A percentile compares a stretch with the other conserved stretches of the same genome.
These are phyloP conservation scores for Temnopleurus reevesii DNA, from an alignment of 53 echinoderm and acorn worm genomes.

Conservation along the genomic window DNA sequence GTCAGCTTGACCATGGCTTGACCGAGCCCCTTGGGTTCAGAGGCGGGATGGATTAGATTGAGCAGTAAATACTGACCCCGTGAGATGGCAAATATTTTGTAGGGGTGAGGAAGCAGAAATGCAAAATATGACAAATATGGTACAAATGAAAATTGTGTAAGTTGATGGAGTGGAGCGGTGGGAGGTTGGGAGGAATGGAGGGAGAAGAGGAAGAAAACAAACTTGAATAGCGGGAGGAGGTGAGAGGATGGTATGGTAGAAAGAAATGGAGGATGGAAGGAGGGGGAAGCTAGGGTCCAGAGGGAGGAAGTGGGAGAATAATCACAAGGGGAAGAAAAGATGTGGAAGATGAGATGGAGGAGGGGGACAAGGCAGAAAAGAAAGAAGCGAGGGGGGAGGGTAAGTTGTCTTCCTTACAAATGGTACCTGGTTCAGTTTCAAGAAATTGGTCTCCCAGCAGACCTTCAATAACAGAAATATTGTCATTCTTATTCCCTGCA, in stretches of 20 bases:
- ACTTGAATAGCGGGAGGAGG: background rate
- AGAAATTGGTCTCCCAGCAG: no score
- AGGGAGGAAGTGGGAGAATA: no score
- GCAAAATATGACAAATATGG: slow-evolving; percentile 27
- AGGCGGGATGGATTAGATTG: no score
- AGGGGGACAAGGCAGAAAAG: background rate
- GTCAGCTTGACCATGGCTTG: slow-evolving; percentile 31
- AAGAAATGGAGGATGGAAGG: background rate
- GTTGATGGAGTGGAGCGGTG: background rate
- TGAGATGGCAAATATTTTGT: slow-evolving; percentile 17
- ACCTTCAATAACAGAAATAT: no score
- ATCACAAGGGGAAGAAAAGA: no score
- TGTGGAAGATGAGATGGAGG: background rate
- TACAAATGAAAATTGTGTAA: background rate
- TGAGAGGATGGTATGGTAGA: background rate
- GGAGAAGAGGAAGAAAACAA: background rate
- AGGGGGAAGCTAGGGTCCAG: no score
- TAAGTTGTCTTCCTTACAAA: no score
- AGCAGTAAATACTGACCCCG: background rate
- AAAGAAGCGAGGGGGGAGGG: background rate
- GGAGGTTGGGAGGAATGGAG: background rate
- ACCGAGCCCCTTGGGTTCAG: no score
- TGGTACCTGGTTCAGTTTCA: no score
- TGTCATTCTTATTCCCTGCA: no score
- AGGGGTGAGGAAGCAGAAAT: slow-evolving; percentile 10